These are phyloP conservation scores for Cactoblastis cactorum DNA, from an alignment of 2,888 invertebrate genomes.

Conservation along the genomic window DNA sequence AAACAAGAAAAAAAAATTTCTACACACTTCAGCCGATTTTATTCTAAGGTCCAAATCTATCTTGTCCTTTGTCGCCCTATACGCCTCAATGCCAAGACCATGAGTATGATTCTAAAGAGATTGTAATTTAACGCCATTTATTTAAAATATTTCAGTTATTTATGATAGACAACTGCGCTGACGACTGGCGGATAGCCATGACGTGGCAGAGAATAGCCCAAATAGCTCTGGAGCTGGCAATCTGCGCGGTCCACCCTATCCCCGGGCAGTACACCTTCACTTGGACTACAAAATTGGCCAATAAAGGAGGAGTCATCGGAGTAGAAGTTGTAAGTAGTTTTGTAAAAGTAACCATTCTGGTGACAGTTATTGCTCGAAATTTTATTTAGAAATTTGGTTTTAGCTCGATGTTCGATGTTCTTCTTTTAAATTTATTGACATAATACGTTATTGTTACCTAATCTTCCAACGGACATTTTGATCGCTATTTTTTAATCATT, in stretches of 20 bases:
- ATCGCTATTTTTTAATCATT: background rate
- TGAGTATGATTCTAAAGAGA: too few relatives aligned
- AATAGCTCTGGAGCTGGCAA: constrained; percentile 93
- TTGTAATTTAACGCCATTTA: background rate
- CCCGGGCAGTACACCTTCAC: constrained; percentile 97
- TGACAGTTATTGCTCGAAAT: background rate
- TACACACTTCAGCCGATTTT: too few relatives aligned
- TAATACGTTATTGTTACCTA: background rate
- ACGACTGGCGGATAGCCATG: constrained; percentile 99
- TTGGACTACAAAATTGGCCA: constrained; percentile 97
- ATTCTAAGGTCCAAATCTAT: too few relatives aligned
- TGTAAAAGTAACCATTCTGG: background rate
- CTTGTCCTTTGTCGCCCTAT: too few relatives aligned
- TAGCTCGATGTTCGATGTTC: background rate
- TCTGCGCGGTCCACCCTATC: constrained; percentile 98
- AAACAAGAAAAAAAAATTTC: too few relatives aligned
- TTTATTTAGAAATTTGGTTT: background rate
- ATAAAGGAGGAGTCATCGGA: constrained; percentile 86
- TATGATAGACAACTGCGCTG: constrained; percentile 99
- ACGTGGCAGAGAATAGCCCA: constrained; percentile 98
- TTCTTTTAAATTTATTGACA: background rate
- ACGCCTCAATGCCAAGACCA: too few relatives aligned
- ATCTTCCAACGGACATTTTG: background rate
- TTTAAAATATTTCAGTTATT: constrained; percentile 90
- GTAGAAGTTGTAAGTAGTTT: constrained; percentile 76